A percentile compares a stretch with the other conserved stretches of the same genome.
Conservation (phyloP, 2,113 vertebrate genomes). For the Pedetes capensis region DNA sequence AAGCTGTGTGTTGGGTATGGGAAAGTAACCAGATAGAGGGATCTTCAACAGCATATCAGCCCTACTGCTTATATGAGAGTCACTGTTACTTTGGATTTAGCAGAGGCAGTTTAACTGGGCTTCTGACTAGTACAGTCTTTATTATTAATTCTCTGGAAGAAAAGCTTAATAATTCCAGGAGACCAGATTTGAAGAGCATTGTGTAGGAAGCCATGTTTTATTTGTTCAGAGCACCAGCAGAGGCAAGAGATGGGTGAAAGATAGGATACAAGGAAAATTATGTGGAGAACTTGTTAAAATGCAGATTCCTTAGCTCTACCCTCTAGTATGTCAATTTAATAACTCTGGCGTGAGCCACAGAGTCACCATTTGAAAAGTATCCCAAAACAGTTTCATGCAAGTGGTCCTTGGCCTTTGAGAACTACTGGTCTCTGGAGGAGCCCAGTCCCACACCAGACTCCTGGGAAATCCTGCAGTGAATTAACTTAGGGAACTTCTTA, state of each 20-base stretch:
- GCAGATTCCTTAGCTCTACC: background rate
- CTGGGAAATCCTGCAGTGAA: slow-evolving; percentile 52
- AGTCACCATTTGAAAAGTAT: background rate
- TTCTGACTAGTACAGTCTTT: background rate
- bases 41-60: background rate
- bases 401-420: background rate
- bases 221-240: background rate
- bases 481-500: background rate
- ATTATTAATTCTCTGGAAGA: background rate
- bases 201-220: background rate
- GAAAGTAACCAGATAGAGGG: background rate
- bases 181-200: background rate
- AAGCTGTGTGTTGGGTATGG: background rate
- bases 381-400: background rate
- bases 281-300: background rate
- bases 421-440: background rate
- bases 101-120: background rate
- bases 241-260: background rate
- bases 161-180: background rate
- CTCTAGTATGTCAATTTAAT: background rate
- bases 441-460: slow-evolving; percentile 21
- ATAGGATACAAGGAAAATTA: background rate
- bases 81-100: background rate
- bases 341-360: background rate
- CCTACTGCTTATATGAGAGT: background rate